Base-by-base conservation (phyloP, 2,113 vertebrate species). In the Lynx canadensis region DNA sequence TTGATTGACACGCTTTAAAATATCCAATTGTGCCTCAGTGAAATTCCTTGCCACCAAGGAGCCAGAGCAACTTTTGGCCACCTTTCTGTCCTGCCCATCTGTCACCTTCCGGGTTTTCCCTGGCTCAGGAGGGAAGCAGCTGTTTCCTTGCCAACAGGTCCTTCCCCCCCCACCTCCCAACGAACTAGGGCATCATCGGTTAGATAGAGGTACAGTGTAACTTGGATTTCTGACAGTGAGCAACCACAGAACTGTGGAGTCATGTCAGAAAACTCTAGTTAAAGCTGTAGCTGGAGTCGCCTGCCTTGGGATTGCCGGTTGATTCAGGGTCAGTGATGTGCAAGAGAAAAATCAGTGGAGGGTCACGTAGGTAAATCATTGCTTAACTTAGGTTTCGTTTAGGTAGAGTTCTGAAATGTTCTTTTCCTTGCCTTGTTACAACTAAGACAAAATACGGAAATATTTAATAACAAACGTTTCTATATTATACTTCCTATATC, bases 91-190 rank as follows among this genome's bases (percentile, higher is more conserved):
- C 73, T 97, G 88, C 73, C 88, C 92, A 79, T 91, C 84, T 98
- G 91, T 93, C 71, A 86, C 91, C 45, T 94, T 92, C 60, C 63
- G 93, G 48, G 50, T 82, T 90, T 96, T 91, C 95, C 80, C 88
- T 93, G 91, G 82, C 81, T 96, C 81, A 79, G 95, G 96, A 97
- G 97, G 98, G 97, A 97, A 97, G 84, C 81, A 85, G 91, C 81
- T 95, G 71, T 97, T 94, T 91, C 92, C 95, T 97, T 98, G 94
- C 94, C 97, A 97, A 97, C 91, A 96, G 91, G 87, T 97, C 27
- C 71, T 97, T 96, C 80, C 93, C 96, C 57, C 57, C 86, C 66
- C 38, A 88, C 48, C n/a, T 93, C 74, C 93, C 27, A 65, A 63
- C n/a, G 82, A 96, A 94, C 76, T 86, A 96, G 96, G 94, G 85